These are phyloP conservation scores for Apamea monoglypha DNA, from an alignment of 2,888 invertebrate species.

Conservation along the genomic window DNA sequence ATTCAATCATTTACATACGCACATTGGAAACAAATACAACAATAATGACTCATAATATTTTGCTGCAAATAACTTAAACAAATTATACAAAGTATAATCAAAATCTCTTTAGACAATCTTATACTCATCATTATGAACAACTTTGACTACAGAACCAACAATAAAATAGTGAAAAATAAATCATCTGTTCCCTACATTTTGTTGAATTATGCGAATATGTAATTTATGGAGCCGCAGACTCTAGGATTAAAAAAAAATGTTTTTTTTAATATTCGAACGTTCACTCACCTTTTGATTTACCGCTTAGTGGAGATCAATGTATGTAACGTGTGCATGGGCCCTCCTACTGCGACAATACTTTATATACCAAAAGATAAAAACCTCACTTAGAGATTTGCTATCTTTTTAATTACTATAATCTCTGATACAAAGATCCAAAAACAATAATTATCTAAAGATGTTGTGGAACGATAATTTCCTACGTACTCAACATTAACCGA, in stretches of 20 bases:
- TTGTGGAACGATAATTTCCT: conserved; percentile 10
- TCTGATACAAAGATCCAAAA: conserved; percentile 63
- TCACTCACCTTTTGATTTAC: conserved; percentile 62
- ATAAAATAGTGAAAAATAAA: neutral
- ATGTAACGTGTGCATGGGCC: conserved; percentile 58
- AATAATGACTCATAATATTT: neutral
- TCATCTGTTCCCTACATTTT: too few species aligned
- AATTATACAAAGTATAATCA: neutral
- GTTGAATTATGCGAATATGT: too few species aligned
- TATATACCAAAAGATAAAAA: conserved; percentile 76
- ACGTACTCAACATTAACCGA: neutral
- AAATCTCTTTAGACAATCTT: too few species aligned
- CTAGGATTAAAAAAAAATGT: too few species aligned
- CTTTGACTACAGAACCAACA: neutral
- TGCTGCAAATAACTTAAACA: neutral
- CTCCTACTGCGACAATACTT: conserved; percentile 68
- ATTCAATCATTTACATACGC: neutral
- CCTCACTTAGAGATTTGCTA: conserved; percentile 61
- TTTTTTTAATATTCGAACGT: neutral
- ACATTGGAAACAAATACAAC: neutral
- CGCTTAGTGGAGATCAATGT: conserved; percentile 37
- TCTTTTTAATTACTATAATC: conserved; percentile 66
- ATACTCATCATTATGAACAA: neutral
- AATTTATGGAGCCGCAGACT: too few species aligned
- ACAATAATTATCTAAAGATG: conserved; percentile 49